Evolutionary conservation across 2,888 invertebrate genomes (phyloP), one percentile per base, ranked within the genome.

Genomic region (Stenurella melanura): DNA sequence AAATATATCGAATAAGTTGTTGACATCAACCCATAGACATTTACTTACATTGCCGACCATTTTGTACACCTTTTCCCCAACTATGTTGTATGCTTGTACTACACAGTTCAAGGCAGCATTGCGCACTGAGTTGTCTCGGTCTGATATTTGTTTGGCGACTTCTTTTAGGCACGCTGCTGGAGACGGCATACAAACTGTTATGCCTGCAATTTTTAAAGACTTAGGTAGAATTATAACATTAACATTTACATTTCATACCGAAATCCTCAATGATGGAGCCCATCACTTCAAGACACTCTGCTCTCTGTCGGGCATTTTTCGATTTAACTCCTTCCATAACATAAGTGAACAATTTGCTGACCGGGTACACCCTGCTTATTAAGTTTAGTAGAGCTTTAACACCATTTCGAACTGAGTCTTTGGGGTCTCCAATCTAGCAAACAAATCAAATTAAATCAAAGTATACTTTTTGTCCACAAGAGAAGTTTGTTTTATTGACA

Each of bases 261-360:
- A 95, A 96, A 61, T 92, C 93, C 88, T 96, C 96, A 72, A 98
- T 95, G 72, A 98, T 91, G 75, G 93, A 93, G 0, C 96, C 95
- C 86, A 99, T 92, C 88, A 98, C 96, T 84, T 98, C 98, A 74
- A 99, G 91, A 88, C 99, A 98, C 90, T 98, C 99, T 90, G 98
- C 96, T 86, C 98, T 93, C 88, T 98, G 98, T 58, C 98, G 93
- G 0, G 98, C 96, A 89, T 98, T 99, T 90, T 99, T 99, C 0
- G 98, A 97, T 87, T 98, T 97, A 15, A 98, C 90, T 1, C 98
- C 99, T 84, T 99, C 98, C 94, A 98, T 96, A 18, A 98, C 91
- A 84, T 95, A 96, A 0, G 94, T 93, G 87, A 97, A 98, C 80
- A 98, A 91, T 89, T 97, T 97, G 78, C 95, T 95, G 42, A 96